phyloP scores from a whole-genome alignment of 2,113 vertebrate species.

The Charadrius vociferus region DNA sequence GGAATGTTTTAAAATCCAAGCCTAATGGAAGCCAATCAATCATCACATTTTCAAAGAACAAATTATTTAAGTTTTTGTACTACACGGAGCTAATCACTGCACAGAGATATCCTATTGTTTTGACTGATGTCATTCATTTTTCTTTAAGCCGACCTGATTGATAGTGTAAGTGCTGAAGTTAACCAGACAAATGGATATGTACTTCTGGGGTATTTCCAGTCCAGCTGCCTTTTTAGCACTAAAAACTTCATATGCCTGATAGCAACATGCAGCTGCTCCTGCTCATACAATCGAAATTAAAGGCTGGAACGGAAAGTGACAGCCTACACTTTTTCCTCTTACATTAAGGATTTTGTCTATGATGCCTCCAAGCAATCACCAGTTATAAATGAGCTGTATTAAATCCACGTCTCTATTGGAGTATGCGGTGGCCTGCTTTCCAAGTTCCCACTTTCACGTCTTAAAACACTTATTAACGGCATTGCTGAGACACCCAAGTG shows the following conservation, averaged over 20 bases:
- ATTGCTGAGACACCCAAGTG: neutral
- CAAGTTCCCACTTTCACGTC: slow-evolving; percentile 51
- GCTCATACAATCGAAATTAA: slow-evolving; percentile 62
- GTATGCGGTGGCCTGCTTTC: slow-evolving; percentile 27
- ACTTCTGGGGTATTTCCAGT: slow-evolving; percentile 61
- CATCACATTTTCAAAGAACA: slow-evolving; percentile 78
- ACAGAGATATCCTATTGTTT: slow-evolving; percentile 72
- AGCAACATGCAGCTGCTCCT: slow-evolving; percentile 66
- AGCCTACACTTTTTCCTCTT: slow-evolving; percentile 62
- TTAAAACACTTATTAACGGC: slow-evolving; percentile 37
- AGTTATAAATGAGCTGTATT: slow-evolving; percentile 49
- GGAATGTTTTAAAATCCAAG: slow-evolving; percentile 77
- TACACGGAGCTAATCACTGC: slow-evolving; percentile 70
- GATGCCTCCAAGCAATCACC: slow-evolving; percentile 34
- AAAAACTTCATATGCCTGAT: slow-evolving; percentile 57
- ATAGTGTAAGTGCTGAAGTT: slow-evolving; percentile 74
- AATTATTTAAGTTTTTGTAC: slow-evolving; percentile 79
- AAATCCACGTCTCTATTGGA: slow-evolving; percentile 9
- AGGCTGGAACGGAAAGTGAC: slow-evolving; percentile 49
- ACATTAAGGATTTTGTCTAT: slow-evolving; percentile 54
- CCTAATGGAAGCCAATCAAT: slow-evolving; percentile 82
- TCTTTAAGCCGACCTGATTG: slow-evolving; percentile 59
- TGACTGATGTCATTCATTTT: slow-evolving; percentile 80
- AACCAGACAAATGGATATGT: slow-evolving; percentile 72
- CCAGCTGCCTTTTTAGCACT: slow-evolving; percentile 76